Evolutionary conservation across 2,113 vertebrate genomes (phyloP), one percentile per base, ranked within the genome.

Genomic region (Hippocampus mohnikei): DNA sequence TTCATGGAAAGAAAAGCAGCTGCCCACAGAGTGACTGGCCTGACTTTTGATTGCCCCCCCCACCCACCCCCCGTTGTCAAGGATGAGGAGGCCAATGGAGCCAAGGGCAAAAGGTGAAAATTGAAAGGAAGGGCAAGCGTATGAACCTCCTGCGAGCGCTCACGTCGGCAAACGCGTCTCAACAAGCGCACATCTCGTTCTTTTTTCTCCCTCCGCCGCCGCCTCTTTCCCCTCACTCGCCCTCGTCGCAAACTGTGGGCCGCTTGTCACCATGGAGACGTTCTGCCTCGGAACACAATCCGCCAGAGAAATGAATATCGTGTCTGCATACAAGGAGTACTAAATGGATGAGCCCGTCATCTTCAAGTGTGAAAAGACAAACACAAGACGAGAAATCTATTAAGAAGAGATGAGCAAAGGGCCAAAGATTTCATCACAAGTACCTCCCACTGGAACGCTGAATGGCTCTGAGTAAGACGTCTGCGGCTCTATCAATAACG

Each of bases 261-360:
- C 88, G 85, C 88, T 37, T 80, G 84, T 93, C 86, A 77, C 91
- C 90, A 93, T 93, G 91, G 92, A 89, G 91, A 93, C 83, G 69
- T 85, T 88, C 82, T 82, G 88, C 84, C 87, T 89, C 86, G 79
- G 77, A 88, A 88, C 41, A 90, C 85, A 87, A 87, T 85, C 75
- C 85, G 69, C 79, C 2, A 2, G 81, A 87, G 85, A 82, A 89
- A 87, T 88, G 87, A 80, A 88, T 84, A 84, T 80, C 81, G 82
- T 69, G 79, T 87, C 84, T 87, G 75, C 83, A 78, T 78, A 76
- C 75, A 72, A 77, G 52, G 75, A 77, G 73, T 52, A 40, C 44
- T 67, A 73, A 40, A 63, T 23, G 66, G 16, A 62, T 46, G 27
- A 74, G 40, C 23, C 68, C 50, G 55, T 73, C 63, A 71, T 76